phyloP scores from a whole-genome alignment of 2,797 vertebrate species.

The Pempheris klunzingeri region DNA sequence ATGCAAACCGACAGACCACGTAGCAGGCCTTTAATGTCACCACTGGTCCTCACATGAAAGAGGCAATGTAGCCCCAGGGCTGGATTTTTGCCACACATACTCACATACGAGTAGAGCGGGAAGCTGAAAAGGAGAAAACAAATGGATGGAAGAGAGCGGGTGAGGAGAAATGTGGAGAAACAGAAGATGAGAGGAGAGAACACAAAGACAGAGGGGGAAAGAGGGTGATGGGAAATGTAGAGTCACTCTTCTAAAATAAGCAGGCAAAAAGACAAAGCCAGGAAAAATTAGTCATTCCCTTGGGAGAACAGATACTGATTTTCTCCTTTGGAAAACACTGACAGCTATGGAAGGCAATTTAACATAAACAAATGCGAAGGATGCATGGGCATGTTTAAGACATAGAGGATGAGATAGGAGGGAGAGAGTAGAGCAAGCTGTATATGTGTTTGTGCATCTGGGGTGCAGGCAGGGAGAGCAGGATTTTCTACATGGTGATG shows the following conservation, averaged over 20 bases:
- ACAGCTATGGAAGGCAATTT: slow-evolving; percentile 30
- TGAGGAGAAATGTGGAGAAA: slow-evolving; percentile 33
- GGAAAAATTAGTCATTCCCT: slow-evolving; percentile 70
- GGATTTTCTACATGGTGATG: slow-evolving; percentile 46
- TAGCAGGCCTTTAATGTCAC: slow-evolving; percentile 83
- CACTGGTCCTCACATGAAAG: slow-evolving; percentile 82
- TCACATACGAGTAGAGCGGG: slow-evolving; percentile 36
- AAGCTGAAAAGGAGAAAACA: slow-evolving; percentile 51
- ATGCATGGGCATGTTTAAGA: slow-evolving; percentile 41
- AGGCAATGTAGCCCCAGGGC: slow-evolving; percentile 76
- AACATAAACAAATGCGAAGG: slow-evolving; percentile 40
- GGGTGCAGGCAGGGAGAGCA: slow-evolving; percentile 10
- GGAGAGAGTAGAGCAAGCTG: slow-evolving; percentile 18
- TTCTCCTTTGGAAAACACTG: slow-evolving; percentile 53
- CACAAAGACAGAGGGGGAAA: slow-evolving; percentile 25
- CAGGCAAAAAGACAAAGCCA: slow-evolving; percentile 67
- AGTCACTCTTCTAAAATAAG: slow-evolving; percentile 65
- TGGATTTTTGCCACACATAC: slow-evolving; percentile 63
- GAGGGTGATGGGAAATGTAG: slow-evolving; percentile 22
- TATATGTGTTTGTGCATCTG: not conserved
- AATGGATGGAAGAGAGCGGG: slow-evolving; percentile 40
- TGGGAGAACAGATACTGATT: slow-evolving; percentile 51
- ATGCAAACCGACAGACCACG: slow-evolving; percentile 81
- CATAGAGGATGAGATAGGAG: slow-evolving; percentile 2
- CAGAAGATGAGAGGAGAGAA: slow-evolving; percentile 36